A percentile compares a stretch with the other conserved stretches of the same genome.
phyloP scores from a whole-genome alignment of 2,113 vertebrate genomes.

The Odontesthes bonariensis region DNA sequence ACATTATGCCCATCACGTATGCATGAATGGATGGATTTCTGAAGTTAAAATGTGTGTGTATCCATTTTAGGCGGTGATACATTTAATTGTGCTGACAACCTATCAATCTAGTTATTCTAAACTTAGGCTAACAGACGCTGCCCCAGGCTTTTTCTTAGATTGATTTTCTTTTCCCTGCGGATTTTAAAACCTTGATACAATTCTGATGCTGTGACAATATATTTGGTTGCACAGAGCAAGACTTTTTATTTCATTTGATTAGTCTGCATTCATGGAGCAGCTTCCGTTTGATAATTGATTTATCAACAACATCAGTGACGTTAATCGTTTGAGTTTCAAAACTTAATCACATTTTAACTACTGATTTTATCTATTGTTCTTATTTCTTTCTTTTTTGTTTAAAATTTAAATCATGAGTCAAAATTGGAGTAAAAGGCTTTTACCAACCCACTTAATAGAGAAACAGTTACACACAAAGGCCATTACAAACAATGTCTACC shows the following conservation, averaged over 20 bases:
- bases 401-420: background rate
- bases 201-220: too few species aligned
- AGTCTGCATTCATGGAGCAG: background rate
- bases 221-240: too few species aligned
- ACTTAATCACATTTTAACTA: too few species aligned
- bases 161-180: too few species aligned
- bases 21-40: background rate
- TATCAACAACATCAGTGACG: background rate
- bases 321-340: constrained; percentile 8
- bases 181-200: too few species aligned
- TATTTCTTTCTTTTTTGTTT: too few species aligned
- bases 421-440: too few species aligned
- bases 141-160: background rate
- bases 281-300: constrained; percentile 4
- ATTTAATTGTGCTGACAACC: background rate
- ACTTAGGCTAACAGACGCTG: background rate
- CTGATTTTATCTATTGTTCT: too few species aligned
- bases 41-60: background rate
- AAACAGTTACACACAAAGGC: background rate
- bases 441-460: background rate
- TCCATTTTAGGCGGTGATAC: background rate
- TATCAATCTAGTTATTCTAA: background rate
- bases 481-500: constrained; percentile 1
- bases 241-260: too few species aligned
- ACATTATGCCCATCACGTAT: background rate